Conservation (phyloP, 2,797 vertebrate genomes). For the Picus viridis region DNA sequence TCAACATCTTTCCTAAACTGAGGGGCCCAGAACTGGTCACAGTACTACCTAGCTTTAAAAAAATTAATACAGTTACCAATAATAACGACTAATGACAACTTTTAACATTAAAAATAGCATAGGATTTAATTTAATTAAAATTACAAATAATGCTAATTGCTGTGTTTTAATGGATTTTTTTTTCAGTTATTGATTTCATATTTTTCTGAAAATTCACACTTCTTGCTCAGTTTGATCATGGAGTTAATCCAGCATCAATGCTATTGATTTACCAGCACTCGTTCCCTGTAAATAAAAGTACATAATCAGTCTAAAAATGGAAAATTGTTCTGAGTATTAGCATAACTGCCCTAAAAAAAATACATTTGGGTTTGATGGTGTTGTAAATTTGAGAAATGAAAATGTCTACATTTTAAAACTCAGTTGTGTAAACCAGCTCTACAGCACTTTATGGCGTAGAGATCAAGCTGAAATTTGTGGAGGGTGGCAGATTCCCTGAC, state of each 20-base stretch:
- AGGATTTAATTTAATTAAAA: neutral
- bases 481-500: neutral
- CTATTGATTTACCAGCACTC: neutral
- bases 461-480: neutral
- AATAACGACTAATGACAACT: neutral
- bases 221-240: neutral
- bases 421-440: neutral
- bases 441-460: neutral
- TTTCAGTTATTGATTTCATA: neutral
- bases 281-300: neutral
- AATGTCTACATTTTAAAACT: neutral
- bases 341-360: neutral
- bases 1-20: too few relatives aligned
- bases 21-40: too few relatives aligned
- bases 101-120: neutral
- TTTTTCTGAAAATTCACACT: neutral
- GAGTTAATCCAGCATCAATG: neutral
- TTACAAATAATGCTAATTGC: neutral
- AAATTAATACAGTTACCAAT: neutral
- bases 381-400: slow-evolving; percentile 15
- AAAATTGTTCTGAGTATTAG: neutral
- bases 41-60: neutral
- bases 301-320: neutral
- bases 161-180: neutral
- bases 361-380: neutral